These are phyloP conservation scores for Himantopus leucocephalus DNA, from an alignment of 2,113 vertebrate genomes.

Conservation along the genomic window DNA sequence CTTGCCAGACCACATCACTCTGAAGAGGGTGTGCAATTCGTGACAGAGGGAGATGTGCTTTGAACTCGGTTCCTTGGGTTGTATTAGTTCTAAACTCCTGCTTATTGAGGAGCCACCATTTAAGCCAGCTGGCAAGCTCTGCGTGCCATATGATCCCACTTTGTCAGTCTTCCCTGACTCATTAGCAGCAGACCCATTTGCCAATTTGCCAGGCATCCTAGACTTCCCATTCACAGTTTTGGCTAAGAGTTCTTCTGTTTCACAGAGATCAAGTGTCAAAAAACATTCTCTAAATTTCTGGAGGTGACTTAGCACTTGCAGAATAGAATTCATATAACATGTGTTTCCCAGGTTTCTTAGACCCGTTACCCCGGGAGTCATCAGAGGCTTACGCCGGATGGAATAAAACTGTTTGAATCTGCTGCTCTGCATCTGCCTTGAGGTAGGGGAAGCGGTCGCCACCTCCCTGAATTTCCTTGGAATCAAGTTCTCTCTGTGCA, in stretches of 20 bases:
- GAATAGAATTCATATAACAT: slow-evolving; percentile 99
- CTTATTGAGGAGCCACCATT: slow-evolving; percentile 77
- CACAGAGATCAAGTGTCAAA: slow-evolving; percentile 91
- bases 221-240: slow-evolving; percentile 83
- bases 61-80: slow-evolving; percentile 90
- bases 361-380: slow-evolving; percentile 93
- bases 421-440: slow-evolving; percentile 62
- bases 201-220: slow-evolving; percentile 67
- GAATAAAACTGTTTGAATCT: slow-evolving; percentile 76
- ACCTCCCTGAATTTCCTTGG: slow-evolving; percentile 83
- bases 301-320: slow-evolving; percentile 98
- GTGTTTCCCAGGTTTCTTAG: slow-evolving; percentile 97
- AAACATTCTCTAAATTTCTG: slow-evolving; percentile 99
- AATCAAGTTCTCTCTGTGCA: slow-evolving; percentile 82
- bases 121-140: slow-evolving; percentile 69
- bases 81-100: slow-evolving; percentile 85
- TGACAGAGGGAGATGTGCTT: slow-evolving; percentile 98
- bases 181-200: slow-evolving; percentile 66
- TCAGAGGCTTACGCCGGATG: slow-evolving; percentile 77
- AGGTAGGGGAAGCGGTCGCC: slow-evolving; percentile 65
- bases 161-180: slow-evolving; percentile 68
- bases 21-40: slow-evolving; percentile 96
- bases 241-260: slow-evolving; percentile 92
- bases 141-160: slow-evolving; percentile 66
- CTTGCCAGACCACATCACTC: slow-evolving; percentile 99